Evolutionary conservation across 2,797 vertebrate genomes (phyloP).

Genomic region (Manis crassicaudata): DNA sequence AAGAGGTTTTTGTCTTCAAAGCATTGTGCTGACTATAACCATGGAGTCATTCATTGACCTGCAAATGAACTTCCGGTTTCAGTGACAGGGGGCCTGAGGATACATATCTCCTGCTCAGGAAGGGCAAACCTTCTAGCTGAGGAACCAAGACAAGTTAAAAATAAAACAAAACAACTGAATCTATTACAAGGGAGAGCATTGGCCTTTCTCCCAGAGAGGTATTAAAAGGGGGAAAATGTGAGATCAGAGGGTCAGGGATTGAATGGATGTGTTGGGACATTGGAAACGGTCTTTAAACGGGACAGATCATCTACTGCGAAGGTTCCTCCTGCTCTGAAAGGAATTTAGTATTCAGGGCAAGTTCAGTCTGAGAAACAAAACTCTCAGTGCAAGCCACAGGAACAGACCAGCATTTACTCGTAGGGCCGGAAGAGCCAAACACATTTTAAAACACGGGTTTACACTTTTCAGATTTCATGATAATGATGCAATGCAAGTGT

Average conservation of each 20-base stretch:
- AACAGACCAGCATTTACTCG: not conserved
- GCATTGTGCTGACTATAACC: not conserved
- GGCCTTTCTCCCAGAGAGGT: not conserved
- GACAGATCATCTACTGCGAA: not conserved
- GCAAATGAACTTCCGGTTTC: constrained; percentile 2
- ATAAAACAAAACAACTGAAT: not conserved
- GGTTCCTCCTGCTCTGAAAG: not conserved
- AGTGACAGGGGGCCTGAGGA: not conserved
- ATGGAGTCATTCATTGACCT: not conserved
- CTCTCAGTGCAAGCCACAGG: not conserved
- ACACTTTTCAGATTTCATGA: not conserved
- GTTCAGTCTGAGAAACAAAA: constrained; percentile 32
- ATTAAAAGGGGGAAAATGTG: not conserved
- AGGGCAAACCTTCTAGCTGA: not conserved
- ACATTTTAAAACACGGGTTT: not conserved
- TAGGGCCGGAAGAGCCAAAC: not conserved
- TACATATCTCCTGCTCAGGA: not conserved
- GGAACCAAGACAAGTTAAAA: not conserved
- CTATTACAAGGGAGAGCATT: not conserved
- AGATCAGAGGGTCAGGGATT: not conserved
- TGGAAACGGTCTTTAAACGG: not conserved
- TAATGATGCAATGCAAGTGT: not conserved
- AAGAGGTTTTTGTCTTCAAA: not conserved
- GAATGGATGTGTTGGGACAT: not conserved
- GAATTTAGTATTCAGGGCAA: constrained; percentile 14